Percentiles rank a stretch among this genome's conserved stretches.
phyloP scores from a whole-genome alignment of 2,113 vertebrate genomes.

The Hypanus sabinus region DNA sequence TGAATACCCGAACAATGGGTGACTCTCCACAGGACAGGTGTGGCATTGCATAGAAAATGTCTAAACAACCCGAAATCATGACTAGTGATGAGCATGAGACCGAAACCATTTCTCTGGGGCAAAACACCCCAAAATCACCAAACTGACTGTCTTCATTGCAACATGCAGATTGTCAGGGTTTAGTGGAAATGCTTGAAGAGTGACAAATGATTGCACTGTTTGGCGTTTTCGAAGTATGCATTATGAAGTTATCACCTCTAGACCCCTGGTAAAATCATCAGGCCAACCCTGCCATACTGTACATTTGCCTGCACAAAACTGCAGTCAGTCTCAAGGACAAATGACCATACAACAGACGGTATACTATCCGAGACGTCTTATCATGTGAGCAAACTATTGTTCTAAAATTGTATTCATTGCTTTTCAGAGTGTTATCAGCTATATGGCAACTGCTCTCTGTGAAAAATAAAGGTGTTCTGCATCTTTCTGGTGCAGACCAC shows the following conservation, averaged over 20 bases:
- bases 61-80: neutral
- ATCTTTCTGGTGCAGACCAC: slow-evolving; percentile 61
- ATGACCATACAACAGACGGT: slow-evolving; percentile 57
- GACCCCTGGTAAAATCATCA: slow-evolving; percentile 43
- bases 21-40: neutral
- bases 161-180: neutral
- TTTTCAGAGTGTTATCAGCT: slow-evolving; percentile 83
- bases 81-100: neutral
- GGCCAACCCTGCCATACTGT: slow-evolving; percentile 44
- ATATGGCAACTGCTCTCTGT: slow-evolving; percentile 72
- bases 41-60: neutral
- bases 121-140: neutral
- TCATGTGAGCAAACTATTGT: slow-evolving; percentile 66
- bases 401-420: slow-evolving; percentile 86
- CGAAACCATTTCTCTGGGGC: neutral
- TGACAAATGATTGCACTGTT: neutral
- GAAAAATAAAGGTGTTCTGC: slow-evolving; percentile 59
- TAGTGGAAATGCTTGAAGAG: neutral
- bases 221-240: neutral
- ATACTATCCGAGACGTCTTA: slow-evolving; percentile 64
- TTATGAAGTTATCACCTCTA: slow-evolving; percentile 57
- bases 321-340: slow-evolving; percentile 68
- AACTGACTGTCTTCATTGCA: neutral
- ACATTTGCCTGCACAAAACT: slow-evolving; percentile 59
- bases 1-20: neutral